A percentile compares a stretch with the other conserved stretches of the same genome.
Evolutionary conservation across 1,140 invertebrate species (phyloP).

Genomic region (Adelges cooleyi): DNA sequence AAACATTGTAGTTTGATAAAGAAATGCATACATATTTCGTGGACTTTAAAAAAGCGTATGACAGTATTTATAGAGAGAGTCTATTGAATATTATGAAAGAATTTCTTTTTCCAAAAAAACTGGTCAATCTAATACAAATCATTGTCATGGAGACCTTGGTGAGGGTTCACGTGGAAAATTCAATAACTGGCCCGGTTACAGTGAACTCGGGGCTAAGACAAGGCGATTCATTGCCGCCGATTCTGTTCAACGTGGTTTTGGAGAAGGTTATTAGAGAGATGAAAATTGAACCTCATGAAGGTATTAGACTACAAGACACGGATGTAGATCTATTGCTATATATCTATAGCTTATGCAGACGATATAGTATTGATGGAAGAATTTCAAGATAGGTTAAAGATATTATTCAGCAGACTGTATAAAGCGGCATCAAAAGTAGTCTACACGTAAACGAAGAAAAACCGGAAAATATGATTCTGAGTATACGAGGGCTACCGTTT

Average conservation of each 20-base stretch:
- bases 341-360: too few relatives aligned
- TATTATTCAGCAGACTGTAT: too few relatives aligned
- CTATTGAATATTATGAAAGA: slow-evolving; percentile 6
- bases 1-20: neutral
- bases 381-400: too few relatives aligned
- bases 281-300: too few relatives aligned
- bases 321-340: too few relatives aligned
- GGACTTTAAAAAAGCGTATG: neutral
- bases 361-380: too few relatives aligned
- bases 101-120: slow-evolving; percentile 3
- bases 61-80: neutral
- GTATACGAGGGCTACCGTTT: too few relatives aligned
- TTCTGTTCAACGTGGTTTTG: neutral
- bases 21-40: neutral
- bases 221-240: neutral
- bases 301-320: too few relatives aligned
- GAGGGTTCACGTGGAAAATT: neutral
- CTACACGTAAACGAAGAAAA: too few relatives aligned
- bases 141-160: neutral
- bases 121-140: neutral
- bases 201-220: neutral
- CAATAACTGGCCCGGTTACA: neutral
- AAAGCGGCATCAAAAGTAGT: too few relatives aligned
- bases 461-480: too few relatives aligned
- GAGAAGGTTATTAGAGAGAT: slow-evolving; percentile 24